phyloP scores from a whole-genome alignment of 2,888 invertebrate genomes.

The Pteria penguin region DNA sequence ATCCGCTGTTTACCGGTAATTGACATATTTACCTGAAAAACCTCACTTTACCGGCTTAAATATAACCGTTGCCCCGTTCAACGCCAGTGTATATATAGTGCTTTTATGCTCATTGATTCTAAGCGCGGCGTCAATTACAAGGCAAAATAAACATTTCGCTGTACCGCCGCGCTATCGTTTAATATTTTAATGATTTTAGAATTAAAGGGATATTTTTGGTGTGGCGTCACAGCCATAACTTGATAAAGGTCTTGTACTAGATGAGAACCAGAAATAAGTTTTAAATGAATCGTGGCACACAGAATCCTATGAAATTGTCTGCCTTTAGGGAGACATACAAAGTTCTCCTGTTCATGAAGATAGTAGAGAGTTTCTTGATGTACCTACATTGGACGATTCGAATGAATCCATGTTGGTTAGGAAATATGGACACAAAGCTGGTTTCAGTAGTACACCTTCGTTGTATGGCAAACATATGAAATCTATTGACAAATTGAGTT shows the following conservation, averaged over 20 bases:
- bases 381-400: constrained; percentile 25
- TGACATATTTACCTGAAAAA: too few species aligned
- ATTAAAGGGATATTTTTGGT: too few species aligned
- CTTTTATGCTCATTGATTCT: too few species aligned
- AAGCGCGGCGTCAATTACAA: too few species aligned
- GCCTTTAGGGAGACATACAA: constrained; percentile 40
- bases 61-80: too few species aligned
- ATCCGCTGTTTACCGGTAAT: too few species aligned
- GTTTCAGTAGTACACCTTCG: not conserved
- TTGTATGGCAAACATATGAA: constrained; percentile 16
- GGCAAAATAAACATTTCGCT: too few species aligned
- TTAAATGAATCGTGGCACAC: constrained; percentile 33
- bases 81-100: too few species aligned
- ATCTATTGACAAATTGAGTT: constrained; percentile 34
- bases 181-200: too few species aligned
- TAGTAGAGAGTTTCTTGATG: constrained; percentile 8
- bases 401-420: constrained; percentile 19
- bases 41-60: too few species aligned
- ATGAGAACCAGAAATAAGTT: constrained; percentile 25
- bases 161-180: too few species aligned
- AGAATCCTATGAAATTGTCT: constrained; percentile 16
- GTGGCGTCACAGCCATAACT: too few species aligned
- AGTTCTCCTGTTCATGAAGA: constrained; percentile 30
- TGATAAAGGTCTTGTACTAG: constrained; percentile 22
- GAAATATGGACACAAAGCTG: constrained; percentile 22